Conservation (phyloP, 1,140 invertebrate species). For the Solenopsis invicta region DNA sequence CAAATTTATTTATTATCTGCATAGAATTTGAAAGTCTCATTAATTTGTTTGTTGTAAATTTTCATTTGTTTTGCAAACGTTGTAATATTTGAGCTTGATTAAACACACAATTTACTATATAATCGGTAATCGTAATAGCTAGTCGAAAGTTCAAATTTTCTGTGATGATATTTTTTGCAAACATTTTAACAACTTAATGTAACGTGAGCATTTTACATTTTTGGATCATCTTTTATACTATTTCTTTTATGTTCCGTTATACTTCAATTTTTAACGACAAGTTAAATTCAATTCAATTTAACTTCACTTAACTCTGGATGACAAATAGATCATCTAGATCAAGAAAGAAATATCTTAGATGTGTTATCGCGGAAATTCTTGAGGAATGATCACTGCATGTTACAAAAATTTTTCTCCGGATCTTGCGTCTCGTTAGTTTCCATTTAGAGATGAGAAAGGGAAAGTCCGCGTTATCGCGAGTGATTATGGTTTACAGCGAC, state of each 20-base stretch:
- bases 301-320: no score
- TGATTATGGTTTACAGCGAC: slow-evolving; percentile 68
- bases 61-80: slow-evolving; percentile 9
- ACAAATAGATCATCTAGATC: neutral
- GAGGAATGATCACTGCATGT: neutral
- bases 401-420: neutral
- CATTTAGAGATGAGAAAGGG: neutral
- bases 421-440: neutral
- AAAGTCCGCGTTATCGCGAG: neutral
- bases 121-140: neutral
- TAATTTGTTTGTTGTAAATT: slow-evolving; percentile 30
- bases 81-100: slow-evolving; percentile 13
- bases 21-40: slow-evolving; percentile 6
- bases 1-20: slow-evolving; percentile 17
- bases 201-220: neutral
- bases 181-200: neutral
- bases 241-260: neutral
- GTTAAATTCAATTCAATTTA: slow-evolving; percentile 7
- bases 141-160: neutral
- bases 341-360: neutral
- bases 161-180: neutral
- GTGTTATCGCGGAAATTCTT: neutral
- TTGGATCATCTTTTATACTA: neutral
- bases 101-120: neutral
- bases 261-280: neutral